Conservation (phyloP, 2,888 invertebrate species). For the Habrosyne pyritoides region DNA sequence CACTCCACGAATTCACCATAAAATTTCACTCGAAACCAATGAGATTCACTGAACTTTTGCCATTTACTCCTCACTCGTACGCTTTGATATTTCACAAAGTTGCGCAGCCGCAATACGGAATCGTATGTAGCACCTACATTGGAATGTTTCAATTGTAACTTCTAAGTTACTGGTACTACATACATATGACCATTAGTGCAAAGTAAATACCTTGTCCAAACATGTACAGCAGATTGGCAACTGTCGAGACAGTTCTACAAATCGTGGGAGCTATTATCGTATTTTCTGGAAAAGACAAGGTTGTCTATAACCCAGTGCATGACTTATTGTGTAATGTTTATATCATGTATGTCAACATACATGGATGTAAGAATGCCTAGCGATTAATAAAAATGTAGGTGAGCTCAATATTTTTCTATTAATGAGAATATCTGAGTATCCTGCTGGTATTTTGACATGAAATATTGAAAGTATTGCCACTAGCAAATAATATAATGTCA, state of each 20-base stretch:
- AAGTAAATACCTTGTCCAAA: conserved; percentile 30
- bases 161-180: conserved; percentile 29
- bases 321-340: conserved; percentile 8
- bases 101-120: conserved; percentile 42
- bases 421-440: no score
- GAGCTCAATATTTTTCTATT: no score
- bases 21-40: conserved; percentile 43
- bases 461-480: no score
- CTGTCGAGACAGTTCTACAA: conserved; percentile 22
- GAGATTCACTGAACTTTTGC: conserved; percentile 51
- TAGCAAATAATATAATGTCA: no score
- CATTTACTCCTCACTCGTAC: conserved; percentile 44
- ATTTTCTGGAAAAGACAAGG: conserved; percentile 19
- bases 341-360: neutral
- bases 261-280: conserved; percentile 20
- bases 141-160: conserved; percentile 44
- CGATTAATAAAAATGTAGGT: no score
- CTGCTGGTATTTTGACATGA: no score
- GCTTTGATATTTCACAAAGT: conserved; percentile 54
- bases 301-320: conserved; percentile 27
- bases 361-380: conserved; percentile 5
- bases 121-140: conserved; percentile 30
- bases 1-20: conserved; percentile 33
- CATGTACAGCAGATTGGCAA: conserved; percentile 26
- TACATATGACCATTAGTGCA: conserved; percentile 34